Percentiles rank a stretch among this genome's conserved stretches.
Conservation (phyloP, 2,888 invertebrate species). For the Brachyopa scutellaris region DNA sequence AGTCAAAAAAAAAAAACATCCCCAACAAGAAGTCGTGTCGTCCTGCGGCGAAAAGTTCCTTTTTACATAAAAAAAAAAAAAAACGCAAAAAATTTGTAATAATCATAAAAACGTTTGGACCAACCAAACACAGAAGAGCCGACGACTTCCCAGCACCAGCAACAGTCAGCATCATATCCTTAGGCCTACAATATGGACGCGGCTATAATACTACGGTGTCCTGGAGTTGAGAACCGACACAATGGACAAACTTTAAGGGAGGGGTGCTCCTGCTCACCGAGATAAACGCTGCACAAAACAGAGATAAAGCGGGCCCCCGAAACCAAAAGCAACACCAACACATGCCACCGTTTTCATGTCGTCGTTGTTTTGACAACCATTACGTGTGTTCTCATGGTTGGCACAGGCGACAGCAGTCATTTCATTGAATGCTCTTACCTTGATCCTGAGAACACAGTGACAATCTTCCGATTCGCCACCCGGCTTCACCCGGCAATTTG, state of each 20-base stretch:
- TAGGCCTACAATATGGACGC: slow-evolving; percentile 43
- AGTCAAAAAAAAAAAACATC: slow-evolving; percentile 1
- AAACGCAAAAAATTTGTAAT: no score
- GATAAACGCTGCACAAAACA: slow-evolving; percentile 42
- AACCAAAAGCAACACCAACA: neutral
- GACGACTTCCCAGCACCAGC: slow-evolving; percentile 15
- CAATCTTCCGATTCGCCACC: slow-evolving; percentile 34
- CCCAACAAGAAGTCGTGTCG: slow-evolving; percentile 30
- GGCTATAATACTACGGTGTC: slow-evolving; percentile 23
- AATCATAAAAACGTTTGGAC: slow-evolving; percentile 49
- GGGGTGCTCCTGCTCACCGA: slow-evolving; percentile 8
- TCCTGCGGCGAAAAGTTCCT: slow-evolving; percentile 53
- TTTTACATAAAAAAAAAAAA: slow-evolving; percentile 24
- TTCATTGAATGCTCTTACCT: slow-evolving; percentile 57
- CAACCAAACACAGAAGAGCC: neutral
- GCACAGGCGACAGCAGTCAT: slow-evolving; percentile 53
- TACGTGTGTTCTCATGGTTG: slow-evolving; percentile 47
- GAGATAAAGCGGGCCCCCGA: slow-evolving; percentile 3
- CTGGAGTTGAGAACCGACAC: no score
- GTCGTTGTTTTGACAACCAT: slow-evolving; percentile 32
- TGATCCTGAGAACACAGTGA: slow-evolving; percentile 56
- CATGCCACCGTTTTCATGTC: neutral
- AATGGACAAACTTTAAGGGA: neutral
- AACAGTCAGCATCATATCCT: slow-evolving; percentile 61
- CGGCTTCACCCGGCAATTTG: slow-evolving; percentile 8